A percentile compares a stretch with the other conserved stretches of the same genome.
Conservation (phyloP, 2,888 invertebrate species). For the Raillietiella orientalis region DNA sequence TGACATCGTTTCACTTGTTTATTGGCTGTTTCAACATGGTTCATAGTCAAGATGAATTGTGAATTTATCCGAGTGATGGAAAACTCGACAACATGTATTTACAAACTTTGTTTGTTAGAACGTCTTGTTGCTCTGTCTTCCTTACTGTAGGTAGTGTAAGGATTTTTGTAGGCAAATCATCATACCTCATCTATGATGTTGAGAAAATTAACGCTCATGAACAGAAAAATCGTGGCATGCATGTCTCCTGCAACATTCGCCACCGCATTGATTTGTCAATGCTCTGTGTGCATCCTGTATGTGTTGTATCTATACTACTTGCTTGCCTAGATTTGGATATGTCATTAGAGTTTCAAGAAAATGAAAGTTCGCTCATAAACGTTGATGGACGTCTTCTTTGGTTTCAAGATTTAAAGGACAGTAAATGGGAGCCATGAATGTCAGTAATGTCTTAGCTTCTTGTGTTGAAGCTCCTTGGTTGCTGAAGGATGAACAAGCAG, state of each 20-base stretch:
- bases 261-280: no score
- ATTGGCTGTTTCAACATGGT: conserved; percentile 19
- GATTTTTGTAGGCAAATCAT: conserved; percentile 48
- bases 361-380: no score
- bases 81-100: conserved; percentile 72
- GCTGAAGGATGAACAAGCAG: conserved; percentile 22
- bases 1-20: conserved; percentile 63
- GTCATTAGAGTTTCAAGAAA: no score
- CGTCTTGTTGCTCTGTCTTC: conserved; percentile 44
- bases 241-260: no score
- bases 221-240: no score
- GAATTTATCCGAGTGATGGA: conserved; percentile 68
- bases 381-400: no score
- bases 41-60: conserved; percentile 21
- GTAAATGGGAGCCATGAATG: no score
- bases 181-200: neutral
- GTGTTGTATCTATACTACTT: conserved; percentile 68
- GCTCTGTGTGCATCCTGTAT: conserved; percentile 86
- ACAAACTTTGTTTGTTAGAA: conserved; percentile 42
- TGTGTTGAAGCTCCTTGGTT: conserved; percentile 90
- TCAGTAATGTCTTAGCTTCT: conserved; percentile 70
- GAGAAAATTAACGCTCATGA: no score
- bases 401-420: no score
- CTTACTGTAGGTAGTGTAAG: conserved; percentile 54
- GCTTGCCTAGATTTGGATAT: no score